Conservation (phyloP, 2,888 invertebrate species). For the Scaptomyza reducta region DNA sequence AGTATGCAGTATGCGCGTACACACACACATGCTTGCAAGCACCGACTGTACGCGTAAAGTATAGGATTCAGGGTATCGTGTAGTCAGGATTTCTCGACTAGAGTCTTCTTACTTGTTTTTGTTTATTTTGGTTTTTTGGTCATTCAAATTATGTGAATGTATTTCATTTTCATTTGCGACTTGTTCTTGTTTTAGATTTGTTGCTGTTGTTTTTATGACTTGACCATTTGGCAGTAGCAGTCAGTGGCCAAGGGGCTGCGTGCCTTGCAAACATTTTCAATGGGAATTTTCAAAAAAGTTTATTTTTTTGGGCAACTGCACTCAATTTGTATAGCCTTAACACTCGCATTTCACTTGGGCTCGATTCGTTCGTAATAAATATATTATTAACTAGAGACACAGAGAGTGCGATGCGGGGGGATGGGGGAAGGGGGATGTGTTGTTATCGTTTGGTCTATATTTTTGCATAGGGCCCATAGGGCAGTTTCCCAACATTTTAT, state of each 20-base stretch:
- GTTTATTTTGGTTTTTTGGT: conserved; percentile 13
- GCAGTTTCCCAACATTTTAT: conserved; percentile 36
- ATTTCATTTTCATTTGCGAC: conserved; percentile 64
- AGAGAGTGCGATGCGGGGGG: not conserved
- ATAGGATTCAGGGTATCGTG: too few species aligned
- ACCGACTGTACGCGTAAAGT: too few species aligned
- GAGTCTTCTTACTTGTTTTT: too few species aligned
- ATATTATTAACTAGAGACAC: conserved; percentile 19
- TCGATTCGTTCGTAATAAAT: conserved; percentile 11
- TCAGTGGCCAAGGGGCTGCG: conserved; percentile 23
- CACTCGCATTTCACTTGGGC: conserved; percentile 58
- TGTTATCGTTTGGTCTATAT: conserved; percentile 13
- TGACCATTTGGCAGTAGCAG: conserved; percentile 58
- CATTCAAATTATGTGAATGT: conserved; percentile 70
- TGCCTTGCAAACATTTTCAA: conserved; percentile 61
- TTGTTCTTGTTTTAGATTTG: conserved; percentile 54
- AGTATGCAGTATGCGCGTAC: too few species aligned
- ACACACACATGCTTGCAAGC: too few species aligned
- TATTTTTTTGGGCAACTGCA: conserved; percentile 55
- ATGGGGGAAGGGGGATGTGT: accelerated
- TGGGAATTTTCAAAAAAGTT: conserved; percentile 41
- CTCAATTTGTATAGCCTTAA: conserved; percentile 66
- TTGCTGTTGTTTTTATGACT: conserved; percentile 51
- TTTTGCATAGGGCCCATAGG: conserved; percentile 28
- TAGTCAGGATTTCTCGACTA: too few species aligned